Conservation (phyloP, 2,888 invertebrate species). For the Tetheella fluctuosa region DNA sequence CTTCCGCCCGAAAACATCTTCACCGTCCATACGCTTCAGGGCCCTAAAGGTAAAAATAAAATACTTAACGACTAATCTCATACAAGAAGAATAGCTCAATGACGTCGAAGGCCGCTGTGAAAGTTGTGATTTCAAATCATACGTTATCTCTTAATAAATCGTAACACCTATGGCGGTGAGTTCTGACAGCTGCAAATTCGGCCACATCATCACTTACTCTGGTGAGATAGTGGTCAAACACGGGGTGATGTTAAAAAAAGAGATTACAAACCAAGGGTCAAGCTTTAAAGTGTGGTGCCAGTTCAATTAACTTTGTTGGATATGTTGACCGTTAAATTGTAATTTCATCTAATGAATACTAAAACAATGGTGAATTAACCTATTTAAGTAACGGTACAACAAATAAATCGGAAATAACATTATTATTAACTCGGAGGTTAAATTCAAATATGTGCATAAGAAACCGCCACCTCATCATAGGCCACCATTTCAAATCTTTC, state of each 20-base stretch:
- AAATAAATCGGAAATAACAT: neutral
- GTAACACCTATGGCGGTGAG: no score
- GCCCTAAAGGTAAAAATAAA: constrained; percentile 81
- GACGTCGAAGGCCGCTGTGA: no score
- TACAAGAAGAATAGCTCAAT: no score
- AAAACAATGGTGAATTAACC: neutral
- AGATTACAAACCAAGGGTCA: neutral
- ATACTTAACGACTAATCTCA: neutral
- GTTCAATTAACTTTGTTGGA: neutral
- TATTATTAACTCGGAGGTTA: neutral
- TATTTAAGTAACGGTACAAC: neutral
- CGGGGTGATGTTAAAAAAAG: no score
- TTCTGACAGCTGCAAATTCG: no score
- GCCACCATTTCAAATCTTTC: neutral
- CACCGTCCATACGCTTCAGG: constrained; percentile 92
- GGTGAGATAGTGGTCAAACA: no score
- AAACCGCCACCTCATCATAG: constrained; percentile 4
- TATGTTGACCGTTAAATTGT: neutral
- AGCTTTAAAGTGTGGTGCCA: neutral
- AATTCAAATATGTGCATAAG: neutral
- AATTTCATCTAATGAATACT: neutral
- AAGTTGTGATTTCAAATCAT: no score
- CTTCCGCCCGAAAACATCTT: constrained; percentile 91
- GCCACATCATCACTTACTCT: no score
- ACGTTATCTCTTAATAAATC: no score